Conservation (phyloP, 2,797 vertebrate genomes). For the Lerista edwardsae region DNA sequence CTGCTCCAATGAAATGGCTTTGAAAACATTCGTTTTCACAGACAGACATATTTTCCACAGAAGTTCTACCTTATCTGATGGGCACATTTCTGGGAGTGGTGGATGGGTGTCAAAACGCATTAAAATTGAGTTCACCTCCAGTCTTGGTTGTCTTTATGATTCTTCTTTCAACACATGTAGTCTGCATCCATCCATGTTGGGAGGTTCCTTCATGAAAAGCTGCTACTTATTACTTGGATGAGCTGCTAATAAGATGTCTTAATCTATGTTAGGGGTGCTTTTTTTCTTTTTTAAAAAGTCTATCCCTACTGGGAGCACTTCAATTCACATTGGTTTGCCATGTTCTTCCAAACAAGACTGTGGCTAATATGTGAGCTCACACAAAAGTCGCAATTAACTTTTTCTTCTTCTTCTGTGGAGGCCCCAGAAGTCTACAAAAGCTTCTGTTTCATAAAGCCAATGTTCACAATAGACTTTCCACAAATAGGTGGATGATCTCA, state of each 20-base stretch:
- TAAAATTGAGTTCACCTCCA: neutral
- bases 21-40: neutral
- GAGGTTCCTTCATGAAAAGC: neutral
- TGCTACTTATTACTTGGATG: neutral
- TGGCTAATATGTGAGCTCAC: neutral
- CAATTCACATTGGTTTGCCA: neutral
- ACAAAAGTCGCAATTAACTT: neutral
- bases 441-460: neutral
- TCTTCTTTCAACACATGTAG: neutral
- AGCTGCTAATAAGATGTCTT: neutral
- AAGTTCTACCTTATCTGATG: neutral
- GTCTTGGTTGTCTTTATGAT: neutral
- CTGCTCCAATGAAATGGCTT: neutral
- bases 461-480: slow-evolving; percentile 31
- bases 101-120: neutral
- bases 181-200: neutral
- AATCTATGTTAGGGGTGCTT: neutral
- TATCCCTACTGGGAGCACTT: neutral
- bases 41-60: neutral
- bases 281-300: neutral
- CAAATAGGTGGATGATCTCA: slow-evolving; percentile 13
- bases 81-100: neutral
- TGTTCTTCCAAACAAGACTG: neutral
- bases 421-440: slow-evolving; percentile 5
- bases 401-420: neutral